A percentile compares a stretch with the other conserved stretches of the same genome.
Conservation (phyloP, 2,888 invertebrate species). For the Panopea generosa region DNA sequence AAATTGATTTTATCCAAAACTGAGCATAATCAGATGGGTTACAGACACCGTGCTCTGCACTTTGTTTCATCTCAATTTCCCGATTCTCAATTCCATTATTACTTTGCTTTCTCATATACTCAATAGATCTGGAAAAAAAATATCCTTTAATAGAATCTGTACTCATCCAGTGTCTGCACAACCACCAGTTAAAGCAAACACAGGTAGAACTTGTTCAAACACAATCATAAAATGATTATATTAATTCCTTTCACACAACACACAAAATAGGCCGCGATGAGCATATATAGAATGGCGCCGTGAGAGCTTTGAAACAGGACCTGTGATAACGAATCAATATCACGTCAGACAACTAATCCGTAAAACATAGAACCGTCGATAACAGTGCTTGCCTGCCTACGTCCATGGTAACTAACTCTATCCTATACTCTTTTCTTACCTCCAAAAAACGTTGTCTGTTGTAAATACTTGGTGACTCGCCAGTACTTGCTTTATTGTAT, state of each 20-base stretch:
- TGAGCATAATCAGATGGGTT: too few relatives aligned
- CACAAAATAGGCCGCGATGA: background rate
- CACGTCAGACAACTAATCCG: background rate
- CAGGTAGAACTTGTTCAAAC: constrained; percentile 40
- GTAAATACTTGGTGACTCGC: too few relatives aligned
- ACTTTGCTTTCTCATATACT: background rate
- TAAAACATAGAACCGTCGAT: background rate
- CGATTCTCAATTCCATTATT: background rate
- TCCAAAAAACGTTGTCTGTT: too few relatives aligned
- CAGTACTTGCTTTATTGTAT: too few relatives aligned
- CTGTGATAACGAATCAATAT: background rate
- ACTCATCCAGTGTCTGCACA: too few relatives aligned
- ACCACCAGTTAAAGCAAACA: constrained; percentile 37
- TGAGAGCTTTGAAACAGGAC: background rate
- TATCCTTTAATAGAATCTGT: too few relatives aligned
- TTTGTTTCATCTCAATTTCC: background rate
- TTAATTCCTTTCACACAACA: background rate
- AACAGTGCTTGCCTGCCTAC: too few relatives aligned
- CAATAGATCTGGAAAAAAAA: too few relatives aligned
- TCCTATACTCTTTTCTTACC: too few relatives aligned
- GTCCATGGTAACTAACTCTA: too few relatives aligned
- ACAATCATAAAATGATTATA: constrained; percentile 16
- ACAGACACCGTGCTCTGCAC: background rate
- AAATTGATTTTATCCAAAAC: too few relatives aligned
- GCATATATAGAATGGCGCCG: background rate